Conservation (phyloP, 2,888 invertebrate species). For the Lasioglossum vierecki region DNA sequence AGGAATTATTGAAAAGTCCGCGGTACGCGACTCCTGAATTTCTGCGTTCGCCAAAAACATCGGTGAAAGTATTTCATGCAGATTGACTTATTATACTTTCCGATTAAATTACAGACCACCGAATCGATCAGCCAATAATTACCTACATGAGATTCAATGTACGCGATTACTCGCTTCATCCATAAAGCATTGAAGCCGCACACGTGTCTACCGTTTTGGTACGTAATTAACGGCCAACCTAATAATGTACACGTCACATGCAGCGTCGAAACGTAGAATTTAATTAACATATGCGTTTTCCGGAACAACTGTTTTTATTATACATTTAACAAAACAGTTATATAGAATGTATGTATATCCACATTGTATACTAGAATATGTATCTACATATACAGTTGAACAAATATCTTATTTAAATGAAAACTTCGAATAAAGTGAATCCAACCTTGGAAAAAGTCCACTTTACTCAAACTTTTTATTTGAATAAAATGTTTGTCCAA, state of each 20-base stretch:
- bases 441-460: too few species aligned
- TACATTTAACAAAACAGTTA: too few species aligned
- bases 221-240: background rate
- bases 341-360: too few species aligned
- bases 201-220: background rate
- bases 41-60: background rate
- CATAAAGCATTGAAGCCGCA: background rate
- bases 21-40: background rate
- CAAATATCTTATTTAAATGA: too few species aligned
- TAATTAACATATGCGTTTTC: background rate
- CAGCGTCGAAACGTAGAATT: background rate
- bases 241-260: background rate
- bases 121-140: constrained; percentile 9
- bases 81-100: constrained; percentile 1
- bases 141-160: background rate
- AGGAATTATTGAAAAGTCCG: background rate
- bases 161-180: background rate
- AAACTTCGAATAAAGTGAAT: too few species aligned
- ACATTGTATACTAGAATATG: too few species aligned
- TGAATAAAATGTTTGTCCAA: too few species aligned
- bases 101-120: constrained; percentile 10
- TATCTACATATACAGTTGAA: too few species aligned
- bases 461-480: too few species aligned
- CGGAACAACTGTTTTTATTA: background rate
- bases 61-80: constrained; percentile 5